Conservation (phyloP, 2,888 invertebrate genomes). For the Drosophila dives region DNA sequence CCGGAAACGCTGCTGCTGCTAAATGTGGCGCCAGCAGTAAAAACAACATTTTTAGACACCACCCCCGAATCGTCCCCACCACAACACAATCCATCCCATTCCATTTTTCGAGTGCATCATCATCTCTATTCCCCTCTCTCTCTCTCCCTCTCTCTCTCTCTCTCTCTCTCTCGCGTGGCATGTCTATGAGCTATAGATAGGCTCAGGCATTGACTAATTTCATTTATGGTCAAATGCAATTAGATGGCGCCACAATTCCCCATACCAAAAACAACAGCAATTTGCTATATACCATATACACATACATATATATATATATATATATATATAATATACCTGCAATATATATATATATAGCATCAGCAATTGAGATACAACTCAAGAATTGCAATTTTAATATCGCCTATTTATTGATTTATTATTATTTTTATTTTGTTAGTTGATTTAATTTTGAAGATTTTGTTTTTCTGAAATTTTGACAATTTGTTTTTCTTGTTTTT, state of each 20-base stretch:
- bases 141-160: neutral
- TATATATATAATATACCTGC: slow-evolving; percentile 8
- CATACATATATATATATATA: neutral
- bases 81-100: neutral
- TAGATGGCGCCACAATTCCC: slow-evolving; percentile 61
- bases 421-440: neutral
- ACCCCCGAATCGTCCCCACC: neutral
- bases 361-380: slow-evolving; percentile 9
- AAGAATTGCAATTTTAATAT: slow-evolving; percentile 4
- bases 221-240: slow-evolving; percentile 67
- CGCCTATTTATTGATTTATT: neutral
- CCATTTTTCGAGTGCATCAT: neutral
- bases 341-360: slow-evolving; percentile 20
- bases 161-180: neutral
- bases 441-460: slow-evolving; percentile 5
- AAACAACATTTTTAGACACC: neutral
- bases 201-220: slow-evolving; percentile 55
- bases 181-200: slow-evolving; percentile 36
- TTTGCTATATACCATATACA: slow-evolving; percentile 19
- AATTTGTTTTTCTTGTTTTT: slow-evolving; percentile 57
- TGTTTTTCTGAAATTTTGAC: slow-evolving; percentile 18
- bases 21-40: slow-evolving; percentile 16
- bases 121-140: neutral
- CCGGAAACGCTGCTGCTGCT: slow-evolving; percentile 64
- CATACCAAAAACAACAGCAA: slow-evolving; percentile 29